These are phyloP conservation scores for Spinus pinus DNA, from an alignment of 2,797 vertebrate genomes.

Conservation along the genomic window DNA sequence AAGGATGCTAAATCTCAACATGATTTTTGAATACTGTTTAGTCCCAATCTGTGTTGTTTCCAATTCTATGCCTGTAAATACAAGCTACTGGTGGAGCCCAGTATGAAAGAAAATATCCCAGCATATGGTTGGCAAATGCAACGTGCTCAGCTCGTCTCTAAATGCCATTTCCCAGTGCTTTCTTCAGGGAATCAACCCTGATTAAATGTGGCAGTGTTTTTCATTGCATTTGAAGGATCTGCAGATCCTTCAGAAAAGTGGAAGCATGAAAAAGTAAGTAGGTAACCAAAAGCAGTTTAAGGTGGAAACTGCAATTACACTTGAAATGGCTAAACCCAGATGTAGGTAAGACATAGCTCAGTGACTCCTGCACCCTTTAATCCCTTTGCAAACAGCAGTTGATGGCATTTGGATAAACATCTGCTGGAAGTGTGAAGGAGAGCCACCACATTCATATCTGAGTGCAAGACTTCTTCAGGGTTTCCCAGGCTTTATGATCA, in stretches of 20 bases:
- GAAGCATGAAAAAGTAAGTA: not conserved
- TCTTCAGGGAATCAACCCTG: not conserved
- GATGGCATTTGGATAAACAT: not conserved
- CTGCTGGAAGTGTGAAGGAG: not conserved
- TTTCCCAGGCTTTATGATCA: not conserved
- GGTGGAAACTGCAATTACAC: not conserved
- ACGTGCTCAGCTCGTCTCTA: not conserved
- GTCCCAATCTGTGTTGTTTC: not conserved
- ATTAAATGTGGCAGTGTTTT: not conserved
- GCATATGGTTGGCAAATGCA: not conserved
- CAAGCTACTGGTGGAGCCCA: not conserved
- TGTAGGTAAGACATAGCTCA: not conserved
- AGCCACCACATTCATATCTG: not conserved
- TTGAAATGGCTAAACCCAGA: not conserved
- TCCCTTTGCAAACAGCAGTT: not conserved
- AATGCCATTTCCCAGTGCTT: not conserved
- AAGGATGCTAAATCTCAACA: not conserved
- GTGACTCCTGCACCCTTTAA: not conserved
- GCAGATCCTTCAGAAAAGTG: not conserved
- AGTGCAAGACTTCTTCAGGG: not conserved
- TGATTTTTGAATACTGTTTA: not conserved
- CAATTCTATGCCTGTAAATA: not conserved
- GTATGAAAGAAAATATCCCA: conserved; percentile 25
- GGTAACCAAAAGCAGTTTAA: not conserved
- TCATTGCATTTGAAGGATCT: not conserved